These are phyloP conservation scores for Agrotis exclamationis DNA, from an alignment of 2,888 invertebrate species.

Conservation along the genomic window DNA sequence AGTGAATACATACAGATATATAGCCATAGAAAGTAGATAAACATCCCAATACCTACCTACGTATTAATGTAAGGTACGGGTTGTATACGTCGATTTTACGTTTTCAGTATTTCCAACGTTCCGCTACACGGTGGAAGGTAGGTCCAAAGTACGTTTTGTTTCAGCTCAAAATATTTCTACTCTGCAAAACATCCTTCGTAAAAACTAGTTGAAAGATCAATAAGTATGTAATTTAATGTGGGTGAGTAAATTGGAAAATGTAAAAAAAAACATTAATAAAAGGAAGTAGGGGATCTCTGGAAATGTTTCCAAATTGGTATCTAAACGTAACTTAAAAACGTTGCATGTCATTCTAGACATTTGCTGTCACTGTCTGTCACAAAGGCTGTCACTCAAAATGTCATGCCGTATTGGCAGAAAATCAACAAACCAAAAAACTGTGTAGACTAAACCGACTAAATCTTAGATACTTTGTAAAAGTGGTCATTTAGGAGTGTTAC, in stretches of 20 bases:
- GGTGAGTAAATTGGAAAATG: no score
- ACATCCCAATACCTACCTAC: conserved; percentile 65
- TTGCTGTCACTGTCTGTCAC: background rate
- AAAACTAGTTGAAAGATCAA: background rate
- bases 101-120: conserved; percentile 44
- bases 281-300: no score
- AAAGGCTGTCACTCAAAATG: conserved; percentile 2
- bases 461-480: no score
- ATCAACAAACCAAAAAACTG: conserved; percentile 18
- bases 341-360: background rate
- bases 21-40: conserved; percentile 79
- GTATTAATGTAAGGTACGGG: conserved; percentile 76
- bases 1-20: conserved; percentile 77
- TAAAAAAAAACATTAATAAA: no score
- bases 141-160: conserved; percentile 33
- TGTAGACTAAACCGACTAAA: no score
- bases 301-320: background rate
- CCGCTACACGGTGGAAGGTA: conserved; percentile 39
- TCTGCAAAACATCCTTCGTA: background rate
- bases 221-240: no score
- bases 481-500: background rate
- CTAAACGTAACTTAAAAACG: background rate
- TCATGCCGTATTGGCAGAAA: conserved; percentile 3
- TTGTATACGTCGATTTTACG: conserved; percentile 69
- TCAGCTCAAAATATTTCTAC: background rate